Evolutionary conservation across 2,888 invertebrate genomes (phyloP).

Genomic region (Dromius quadrimaculatus): DNA sequence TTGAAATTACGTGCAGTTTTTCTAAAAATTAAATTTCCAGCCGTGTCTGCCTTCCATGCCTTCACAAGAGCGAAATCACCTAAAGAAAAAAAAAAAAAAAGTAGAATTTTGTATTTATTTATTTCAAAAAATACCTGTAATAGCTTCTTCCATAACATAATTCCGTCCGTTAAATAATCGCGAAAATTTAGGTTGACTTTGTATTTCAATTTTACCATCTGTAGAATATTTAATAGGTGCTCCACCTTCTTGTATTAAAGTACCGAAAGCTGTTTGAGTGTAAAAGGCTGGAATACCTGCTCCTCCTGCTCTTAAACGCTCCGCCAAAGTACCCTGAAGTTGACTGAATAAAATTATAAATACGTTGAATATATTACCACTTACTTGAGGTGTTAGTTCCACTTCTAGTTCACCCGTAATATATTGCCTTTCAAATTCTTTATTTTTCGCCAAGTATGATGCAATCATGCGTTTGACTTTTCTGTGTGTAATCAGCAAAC

Average conservation of each 20-base stretch:
- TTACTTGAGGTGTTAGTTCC: constrained; percentile 88
- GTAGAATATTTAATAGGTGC: constrained; percentile 92
- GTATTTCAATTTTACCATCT: constrained; percentile 81
- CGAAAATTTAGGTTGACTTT: constrained; percentile 79
- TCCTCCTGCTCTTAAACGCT: constrained; percentile 95
- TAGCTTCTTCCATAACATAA: constrained; percentile 96
- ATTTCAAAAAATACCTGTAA: constrained; percentile 73
- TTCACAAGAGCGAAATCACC: constrained; percentile 97
- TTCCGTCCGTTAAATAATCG: constrained; percentile 85
- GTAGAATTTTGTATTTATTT: too few relatives aligned
- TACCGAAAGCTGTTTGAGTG: constrained; percentile 96
- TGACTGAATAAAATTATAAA: too few relatives aligned
- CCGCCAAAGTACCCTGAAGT: constrained; percentile 91
- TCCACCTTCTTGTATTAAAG: constrained; percentile 95
- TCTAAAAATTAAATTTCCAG: constrained; percentile 90
- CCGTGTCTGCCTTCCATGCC: constrained; percentile 95
- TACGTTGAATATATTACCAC: too few relatives aligned
- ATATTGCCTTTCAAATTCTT: constrained; percentile 96
- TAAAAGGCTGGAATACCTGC: constrained; percentile 98
- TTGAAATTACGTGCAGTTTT: constrained; percentile 97
- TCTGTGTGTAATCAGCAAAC: constrained; percentile 87
- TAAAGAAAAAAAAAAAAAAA: background rate
- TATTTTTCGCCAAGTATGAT: constrained; percentile 99
- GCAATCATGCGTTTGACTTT: constrained; percentile 95
- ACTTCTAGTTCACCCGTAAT: constrained; percentile 93